phyloP scores from a whole-genome alignment of 1,140 invertebrate genomes.

The Hormaphis cornu region DNA sequence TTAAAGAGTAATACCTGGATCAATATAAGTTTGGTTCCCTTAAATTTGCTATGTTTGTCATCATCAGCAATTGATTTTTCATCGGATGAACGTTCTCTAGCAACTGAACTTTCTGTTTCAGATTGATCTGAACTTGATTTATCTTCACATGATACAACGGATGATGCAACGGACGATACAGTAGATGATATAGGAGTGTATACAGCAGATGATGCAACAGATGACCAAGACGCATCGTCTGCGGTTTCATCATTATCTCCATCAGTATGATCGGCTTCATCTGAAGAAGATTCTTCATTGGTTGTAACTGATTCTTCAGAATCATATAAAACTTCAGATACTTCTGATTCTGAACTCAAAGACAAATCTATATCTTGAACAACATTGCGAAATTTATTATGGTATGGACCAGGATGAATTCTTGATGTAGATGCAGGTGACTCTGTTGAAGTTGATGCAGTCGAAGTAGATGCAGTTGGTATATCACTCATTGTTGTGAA shows the following conservation, averaged over 20 bases:
- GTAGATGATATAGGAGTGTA: not conserved
- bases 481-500: slow-evolving; percentile 14
- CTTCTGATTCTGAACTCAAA: not conserved
- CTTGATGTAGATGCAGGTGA: slow-evolving; percentile 1
- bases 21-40: not conserved
- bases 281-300: not conserved
- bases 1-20: not conserved
- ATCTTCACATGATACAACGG: not conserved
- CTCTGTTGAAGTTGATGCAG: not conserved
- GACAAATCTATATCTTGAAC: not conserved
- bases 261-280: not conserved
- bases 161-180: not conserved
- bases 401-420: not conserved
- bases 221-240: not conserved
- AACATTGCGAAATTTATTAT: not conserved
- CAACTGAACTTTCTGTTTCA: not conserved
- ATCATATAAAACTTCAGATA: not conserved
- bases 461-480: slow-evolving; percentile 3
- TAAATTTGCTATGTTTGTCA: not conserved
- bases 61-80: not conserved
- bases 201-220: too few species aligned
- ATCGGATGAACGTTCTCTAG: not conserved
- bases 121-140: not conserved
- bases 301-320: not conserved
- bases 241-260: not conserved